Evolutionary conservation across 2,888 invertebrate species (phyloP).

Genomic region (Flabesymbios commensalis): DNA sequence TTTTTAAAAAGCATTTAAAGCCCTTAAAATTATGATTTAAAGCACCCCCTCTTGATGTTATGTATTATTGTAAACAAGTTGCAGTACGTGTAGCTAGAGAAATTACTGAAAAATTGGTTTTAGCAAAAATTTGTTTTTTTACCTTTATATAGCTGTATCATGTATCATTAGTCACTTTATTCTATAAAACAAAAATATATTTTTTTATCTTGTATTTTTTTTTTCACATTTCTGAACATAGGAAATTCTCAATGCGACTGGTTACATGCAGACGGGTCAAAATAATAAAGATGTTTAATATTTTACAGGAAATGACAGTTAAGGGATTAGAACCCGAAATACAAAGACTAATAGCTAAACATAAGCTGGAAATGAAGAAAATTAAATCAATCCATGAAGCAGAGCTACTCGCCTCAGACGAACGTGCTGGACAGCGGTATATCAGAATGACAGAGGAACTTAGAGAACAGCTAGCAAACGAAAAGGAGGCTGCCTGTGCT

Average conservation of each 20-base stretch:
- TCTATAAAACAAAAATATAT: too few species aligned
- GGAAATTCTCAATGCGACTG: too few species aligned
- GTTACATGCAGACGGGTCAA: too few species aligned
- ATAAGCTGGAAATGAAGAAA: slow-evolving; percentile 60
- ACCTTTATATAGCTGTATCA: too few species aligned
- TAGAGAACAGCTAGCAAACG: slow-evolving; percentile 58
- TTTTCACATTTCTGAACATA: too few species aligned
- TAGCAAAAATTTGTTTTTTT: too few species aligned
- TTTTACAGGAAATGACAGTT: slow-evolving; percentile 62
- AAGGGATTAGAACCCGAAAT: slow-evolving; percentile 62
- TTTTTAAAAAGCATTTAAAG: background rate
- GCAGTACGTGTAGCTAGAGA: too few species aligned
- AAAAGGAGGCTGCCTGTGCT: slow-evolving; percentile 59
- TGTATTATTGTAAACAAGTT: too few species aligned
- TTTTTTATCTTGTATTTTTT: too few species aligned
- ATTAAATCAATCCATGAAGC: slow-evolving; percentile 60
- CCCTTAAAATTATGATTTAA: background rate
- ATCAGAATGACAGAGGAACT: slow-evolving; percentile 60
- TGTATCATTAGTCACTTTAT: too few species aligned
- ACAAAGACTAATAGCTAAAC: slow-evolving; percentile 60
- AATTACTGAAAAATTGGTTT: too few species aligned
- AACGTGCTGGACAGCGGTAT: slow-evolving; percentile 54
- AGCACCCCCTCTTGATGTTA: background rate
- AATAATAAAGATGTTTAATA: too few species aligned
- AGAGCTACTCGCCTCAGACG: slow-evolving; percentile 59